Percentiles rank a stretch among this genome's conserved stretches.
Conservation (phyloP, 2,888 invertebrate genomes). For the Ferdinandea cuprea region DNA sequence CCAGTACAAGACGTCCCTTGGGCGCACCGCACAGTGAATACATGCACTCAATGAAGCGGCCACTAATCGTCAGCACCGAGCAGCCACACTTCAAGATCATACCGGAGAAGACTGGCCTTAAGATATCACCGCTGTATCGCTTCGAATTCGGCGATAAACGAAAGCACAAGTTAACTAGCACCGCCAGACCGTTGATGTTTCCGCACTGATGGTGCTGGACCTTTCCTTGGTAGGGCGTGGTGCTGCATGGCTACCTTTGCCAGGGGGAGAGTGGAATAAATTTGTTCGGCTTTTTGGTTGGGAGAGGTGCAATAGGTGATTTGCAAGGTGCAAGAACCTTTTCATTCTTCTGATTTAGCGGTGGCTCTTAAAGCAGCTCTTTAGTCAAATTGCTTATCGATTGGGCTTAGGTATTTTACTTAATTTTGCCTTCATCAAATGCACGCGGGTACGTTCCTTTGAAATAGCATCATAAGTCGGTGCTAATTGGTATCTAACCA, state of each 20-base stretch:
- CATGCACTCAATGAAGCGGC: conserved; percentile 83
- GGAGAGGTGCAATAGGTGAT: not conserved
- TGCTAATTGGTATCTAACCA: not conserved
- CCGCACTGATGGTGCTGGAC: conserved; percentile 83
- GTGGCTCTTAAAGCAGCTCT: conserved; percentile 51
- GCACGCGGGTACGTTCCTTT: too few relatives aligned
- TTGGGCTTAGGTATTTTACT: conserved; percentile 1
- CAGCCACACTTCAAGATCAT: conserved; percentile 84
- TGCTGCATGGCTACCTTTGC: conserved; percentile 30
- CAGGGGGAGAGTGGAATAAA: conserved; percentile 52
- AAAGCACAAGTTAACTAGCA: conserved; percentile 82
- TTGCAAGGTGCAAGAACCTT: conserved; percentile 52
- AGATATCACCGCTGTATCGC: conserved; percentile 84
- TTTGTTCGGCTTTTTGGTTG: conserved; percentile 16
- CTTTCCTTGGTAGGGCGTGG: conserved; percentile 81
- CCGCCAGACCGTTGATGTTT: conserved; percentile 82
- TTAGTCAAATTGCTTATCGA: conserved; percentile 6
- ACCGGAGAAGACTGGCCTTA: conserved; percentile 84
- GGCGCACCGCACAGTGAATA: conserved; percentile 81
- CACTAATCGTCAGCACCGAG: conserved; percentile 84
- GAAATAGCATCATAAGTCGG: not conserved
- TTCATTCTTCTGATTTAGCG: conserved; percentile 72
- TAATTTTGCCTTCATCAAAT: too few relatives aligned
- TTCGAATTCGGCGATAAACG: conserved; percentile 80
- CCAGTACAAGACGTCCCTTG: conserved; percentile 81